Evolutionary conservation across 2,797 vertebrate genomes (phyloP).

Genomic region (Arrhamphus sclerolepis): DNA sequence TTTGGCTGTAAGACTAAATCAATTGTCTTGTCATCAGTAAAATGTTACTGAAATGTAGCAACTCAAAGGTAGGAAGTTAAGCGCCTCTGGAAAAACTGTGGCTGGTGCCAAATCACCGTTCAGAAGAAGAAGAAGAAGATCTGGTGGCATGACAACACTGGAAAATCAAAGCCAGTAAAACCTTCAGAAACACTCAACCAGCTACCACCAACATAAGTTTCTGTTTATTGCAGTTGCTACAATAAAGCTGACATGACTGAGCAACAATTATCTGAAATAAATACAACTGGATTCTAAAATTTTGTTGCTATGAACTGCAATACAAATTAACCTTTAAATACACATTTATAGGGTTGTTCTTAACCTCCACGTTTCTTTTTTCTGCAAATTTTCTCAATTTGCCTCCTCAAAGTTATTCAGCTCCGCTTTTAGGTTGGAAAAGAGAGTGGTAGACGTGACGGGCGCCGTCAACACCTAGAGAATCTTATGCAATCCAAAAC

Average conservation of each 20-base stretch:
- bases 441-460: too few species aligned
- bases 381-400: too few species aligned
- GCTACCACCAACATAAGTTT: not conserved
- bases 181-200: not conserved
- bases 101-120: not conserved
- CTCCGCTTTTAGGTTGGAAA: too few species aligned
- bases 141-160: not conserved
- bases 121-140: not conserved
- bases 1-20: not conserved
- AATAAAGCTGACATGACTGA: too few species aligned
- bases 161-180: not conserved
- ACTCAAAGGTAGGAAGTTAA: not conserved
- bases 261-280: too few species aligned
- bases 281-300: too few species aligned
- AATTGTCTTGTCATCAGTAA: not conserved
- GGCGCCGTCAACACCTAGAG: not conserved
- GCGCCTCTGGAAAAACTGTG: not conserved
- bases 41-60: not conserved
- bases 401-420: too few species aligned
- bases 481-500: constrained; percentile 22
- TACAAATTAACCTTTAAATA: too few species aligned
- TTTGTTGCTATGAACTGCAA: too few species aligned
- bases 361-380: too few species aligned
- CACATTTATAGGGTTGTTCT: too few species aligned
- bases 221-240: not conserved